These are phyloP conservation scores for Mesoligia furuncula DNA, from an alignment of 2,888 invertebrate species.

Conservation along the genomic window DNA sequence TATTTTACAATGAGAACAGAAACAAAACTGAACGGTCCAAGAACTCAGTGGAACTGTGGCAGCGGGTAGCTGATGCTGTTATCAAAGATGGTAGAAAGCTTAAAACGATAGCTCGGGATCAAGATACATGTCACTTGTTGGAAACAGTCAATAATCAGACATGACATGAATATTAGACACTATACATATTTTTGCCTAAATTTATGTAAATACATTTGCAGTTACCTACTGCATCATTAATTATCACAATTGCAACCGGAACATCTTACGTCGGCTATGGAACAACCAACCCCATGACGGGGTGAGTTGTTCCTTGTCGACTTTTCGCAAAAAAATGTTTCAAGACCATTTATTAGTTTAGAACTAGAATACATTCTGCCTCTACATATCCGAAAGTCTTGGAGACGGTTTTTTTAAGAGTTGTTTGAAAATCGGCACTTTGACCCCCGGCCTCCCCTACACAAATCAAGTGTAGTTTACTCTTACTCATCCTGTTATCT, in stretches of 20 bases:
- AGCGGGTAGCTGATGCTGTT: too few relatives aligned
- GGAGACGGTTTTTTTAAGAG: not conserved
- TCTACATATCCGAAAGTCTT: not conserved
- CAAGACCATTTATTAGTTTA: not conserved
- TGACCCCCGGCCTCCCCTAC: not conserved
- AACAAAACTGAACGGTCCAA: too few relatives aligned
- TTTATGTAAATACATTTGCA: not conserved
- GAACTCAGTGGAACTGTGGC: too few relatives aligned
- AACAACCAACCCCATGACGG: not conserved
- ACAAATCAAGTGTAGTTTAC: not conserved
- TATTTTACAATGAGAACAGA: too few relatives aligned
- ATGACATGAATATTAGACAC: not conserved
- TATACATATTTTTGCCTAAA: not conserved
- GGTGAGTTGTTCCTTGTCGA: not conserved
- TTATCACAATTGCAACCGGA: not conserved
- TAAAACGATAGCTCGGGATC: too few relatives aligned
- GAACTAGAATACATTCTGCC: not conserved
- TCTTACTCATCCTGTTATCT: not conserved
- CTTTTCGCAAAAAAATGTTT: not conserved
- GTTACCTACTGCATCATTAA: not conserved
- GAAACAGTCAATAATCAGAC: too few relatives aligned
- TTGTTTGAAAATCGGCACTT: not conserved
- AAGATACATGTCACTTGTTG: too few relatives aligned
- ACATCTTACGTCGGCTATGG: not conserved
- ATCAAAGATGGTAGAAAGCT: not conserved